Evolutionary conservation across 23 tunicate species (phyloP), one percentile per base, ranked within the genome.

Genomic region (Phallusia fumigata): DNA sequence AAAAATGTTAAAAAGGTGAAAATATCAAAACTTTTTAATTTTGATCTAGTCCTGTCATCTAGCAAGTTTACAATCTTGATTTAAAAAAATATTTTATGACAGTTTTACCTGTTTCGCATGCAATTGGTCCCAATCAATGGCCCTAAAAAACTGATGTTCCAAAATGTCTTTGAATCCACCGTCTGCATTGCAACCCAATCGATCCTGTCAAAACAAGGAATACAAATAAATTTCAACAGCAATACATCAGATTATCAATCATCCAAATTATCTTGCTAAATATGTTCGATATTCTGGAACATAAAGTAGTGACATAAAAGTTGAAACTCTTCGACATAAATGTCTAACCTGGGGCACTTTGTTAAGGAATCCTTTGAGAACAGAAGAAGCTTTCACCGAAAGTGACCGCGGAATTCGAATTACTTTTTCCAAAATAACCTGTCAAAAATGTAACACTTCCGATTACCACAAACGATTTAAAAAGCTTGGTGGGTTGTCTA

Each of bases 401-500:
- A 96, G 84, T 28, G 95, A 88, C 11, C 99, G 81, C 11, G 99
- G 99, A 32, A 96, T 96, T 30, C 99, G 89, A 33, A 96, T 96
- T 0, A 96, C 99, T 85, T 91, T 91, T 65, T 96, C 99, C 44
- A 96, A 82, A 72, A 96, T 96, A 19, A 94, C 98, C 94, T 90
- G 73, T 16, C 35, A 80, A 58, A 58, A 24, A 40, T 5, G n/a
- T n/a, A n/a, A n/a, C n/a, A n/a, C n/a, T n/a, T n/a, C n/a, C n/a
- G n/a, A n/a, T n/a, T n/a, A n/a, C n/a, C n/a, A n/a, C n/a, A n/a
- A n/a, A n/a, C n/a, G n/a, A n/a, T n/a, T n/a, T n/a, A n/a, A n/a
- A n/a, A n/a, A n/a, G n/a, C n/a, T n/a, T n/a, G n/a, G n/a, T n/a
- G n/a, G n/a, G n/a, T n/a, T n/a, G n/a, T n/a, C n/a, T n/a, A n/a